Conservation (phyloP, 1,140 invertebrate genomes). For the Gonioctena quinquepunctata region DNA sequence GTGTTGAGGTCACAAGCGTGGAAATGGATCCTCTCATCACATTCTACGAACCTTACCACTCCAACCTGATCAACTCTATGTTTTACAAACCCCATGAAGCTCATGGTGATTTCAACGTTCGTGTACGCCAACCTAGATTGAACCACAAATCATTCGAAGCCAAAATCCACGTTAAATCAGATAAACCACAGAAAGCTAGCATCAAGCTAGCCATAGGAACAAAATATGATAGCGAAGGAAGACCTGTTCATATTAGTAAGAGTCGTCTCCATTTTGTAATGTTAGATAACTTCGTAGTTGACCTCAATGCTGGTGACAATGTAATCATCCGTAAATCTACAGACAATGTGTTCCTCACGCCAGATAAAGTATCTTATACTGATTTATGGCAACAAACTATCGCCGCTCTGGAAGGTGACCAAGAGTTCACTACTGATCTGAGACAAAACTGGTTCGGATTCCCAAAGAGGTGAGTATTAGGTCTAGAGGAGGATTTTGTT, state of each 20-base stretch:
- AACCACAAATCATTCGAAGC: conserved; percentile 71
- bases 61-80: conserved; percentile 69
- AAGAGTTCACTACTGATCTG: conserved; percentile 59
- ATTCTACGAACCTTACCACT: conserved; percentile 72
- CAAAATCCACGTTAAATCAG: conserved; percentile 62
- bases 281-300: conserved; percentile 59
- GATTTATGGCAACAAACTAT: conserved; percentile 64
- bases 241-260: conserved; percentile 56
- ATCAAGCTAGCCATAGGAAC: conserved; percentile 73
- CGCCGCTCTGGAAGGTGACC: conserved; percentile 57
- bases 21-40: conserved; percentile 68
- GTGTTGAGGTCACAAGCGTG: conserved; percentile 67
- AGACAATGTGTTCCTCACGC: conserved; percentile 64
- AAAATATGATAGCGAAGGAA: conserved; percentile 65
- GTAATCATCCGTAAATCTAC: conserved; percentile 67
- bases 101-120: conserved; percentile 51
- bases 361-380: conserved; percentile 65
- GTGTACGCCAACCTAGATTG: conserved; percentile 56
- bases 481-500: no score
- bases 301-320: conserved; percentile 68
- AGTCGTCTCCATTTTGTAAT: conserved; percentile 58
- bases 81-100: conserved; percentile 48
- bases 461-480: conserved; percentile 27
- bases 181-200: conserved; percentile 59
- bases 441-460: conserved; percentile 56